Percentiles rank a stretch among this genome's conserved stretches.
phyloP scores from a whole-genome alignment of 37 sponge, comb jelly and placozoan species.

The Ephydatia muelleri region DNA sequence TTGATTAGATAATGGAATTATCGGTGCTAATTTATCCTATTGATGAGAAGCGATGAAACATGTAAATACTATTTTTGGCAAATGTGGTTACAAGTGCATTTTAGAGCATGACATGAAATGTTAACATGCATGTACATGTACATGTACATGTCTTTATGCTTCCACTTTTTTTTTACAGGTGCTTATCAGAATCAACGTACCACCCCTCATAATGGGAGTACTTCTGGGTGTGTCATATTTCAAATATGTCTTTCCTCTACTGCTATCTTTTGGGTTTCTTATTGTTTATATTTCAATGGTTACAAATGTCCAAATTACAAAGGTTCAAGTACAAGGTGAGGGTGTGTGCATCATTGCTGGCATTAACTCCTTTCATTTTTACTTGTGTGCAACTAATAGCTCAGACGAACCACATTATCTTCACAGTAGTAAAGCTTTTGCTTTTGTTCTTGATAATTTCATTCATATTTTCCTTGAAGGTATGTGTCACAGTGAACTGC shows the following conservation, averaged over 20 bases:
- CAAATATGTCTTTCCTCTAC: neutral
- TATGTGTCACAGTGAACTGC: neutral
- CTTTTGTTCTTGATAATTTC: neutral
- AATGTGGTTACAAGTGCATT: too few species aligned
- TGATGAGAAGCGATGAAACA: too few species aligned
- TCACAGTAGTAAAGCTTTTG: neutral
- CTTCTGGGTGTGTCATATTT: neutral
- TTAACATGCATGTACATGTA: too few species aligned
- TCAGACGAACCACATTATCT: neutral
- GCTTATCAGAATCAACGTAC: neutral
- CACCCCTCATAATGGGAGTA: neutral
- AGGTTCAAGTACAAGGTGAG: neutral
- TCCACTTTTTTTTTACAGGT: neutral
- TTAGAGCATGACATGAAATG: too few species aligned
- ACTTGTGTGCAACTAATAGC: neutral
- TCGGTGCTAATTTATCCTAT: too few species aligned
- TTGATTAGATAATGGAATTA: too few species aligned
- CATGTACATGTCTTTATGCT: neutral
- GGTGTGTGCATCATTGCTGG: neutral
- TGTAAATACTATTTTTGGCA: too few species aligned
- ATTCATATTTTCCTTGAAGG: neutral
- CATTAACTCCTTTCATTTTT: neutral
- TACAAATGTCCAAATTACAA: neutral
- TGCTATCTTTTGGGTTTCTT: neutral
- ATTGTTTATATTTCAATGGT: neutral